Base-by-base conservation (phyloP, 2,888 invertebrate species). In the Clanis bilineata region DNA sequence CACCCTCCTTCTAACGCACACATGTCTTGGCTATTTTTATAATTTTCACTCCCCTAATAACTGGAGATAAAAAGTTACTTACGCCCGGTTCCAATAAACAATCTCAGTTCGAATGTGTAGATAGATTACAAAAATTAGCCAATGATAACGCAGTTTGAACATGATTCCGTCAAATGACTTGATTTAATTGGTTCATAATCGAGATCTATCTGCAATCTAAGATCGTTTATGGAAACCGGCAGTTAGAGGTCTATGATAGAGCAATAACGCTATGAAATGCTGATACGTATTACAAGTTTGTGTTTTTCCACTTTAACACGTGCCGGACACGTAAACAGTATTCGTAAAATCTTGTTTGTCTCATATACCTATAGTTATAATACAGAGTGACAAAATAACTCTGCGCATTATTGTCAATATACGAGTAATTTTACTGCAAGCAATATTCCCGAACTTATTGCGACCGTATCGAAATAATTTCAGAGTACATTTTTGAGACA, bases 401-500 rank as follows among this genome's bases (percentile, higher is more conserved):
- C 15, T 28, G 47, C 15, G 15, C 28, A 28, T 18, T 51, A 25
- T 45, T 44, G 15, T 28, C 1, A 4, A 32, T 51, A 32, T 51
- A n/a, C n/a, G n/a, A n/a, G n/a, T n/a, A 28, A 3, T 51, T 32
- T 51, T 32, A 51, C 18, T 32, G 28, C 10, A 51, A 3, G 32
- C 51, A 51, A 32, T 18, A 32, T 18, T 51, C 10, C 18, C 10
- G 18, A 28, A 32, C 25, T 32, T 18, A 32, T 32, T 32, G 15
- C 10, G 9, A 9, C 15, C 10, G 28, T 15, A 12, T 18, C 3
- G 9, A 47, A 47, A 51, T 51, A 32, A 32, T 15, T 18, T 10
- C 18, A 9, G 18, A 9, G 23, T 56, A 32, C 55, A 56, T 56
- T 58, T 63, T 55, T 21, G 38, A 66, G 28, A 56, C 55, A 61